phyloP scores from a whole-genome alignment of 2,888 invertebrate species.

The Chouioia cunea region DNA sequence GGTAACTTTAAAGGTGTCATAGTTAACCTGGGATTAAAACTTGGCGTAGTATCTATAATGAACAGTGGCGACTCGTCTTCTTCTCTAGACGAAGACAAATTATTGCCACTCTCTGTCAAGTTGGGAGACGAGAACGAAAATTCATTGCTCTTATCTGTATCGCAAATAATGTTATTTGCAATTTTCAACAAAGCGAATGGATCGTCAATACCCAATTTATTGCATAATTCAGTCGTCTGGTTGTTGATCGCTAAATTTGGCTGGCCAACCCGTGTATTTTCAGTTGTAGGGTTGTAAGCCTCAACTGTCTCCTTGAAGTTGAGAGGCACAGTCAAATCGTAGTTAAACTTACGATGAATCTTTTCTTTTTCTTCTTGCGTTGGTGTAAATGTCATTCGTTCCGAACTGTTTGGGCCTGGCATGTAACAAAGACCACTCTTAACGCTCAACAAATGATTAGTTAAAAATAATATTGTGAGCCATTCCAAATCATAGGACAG shows the following conservation, averaged over 20 bases:
- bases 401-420: constrained; percentile 77
- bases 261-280: constrained; percentile 52
- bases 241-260: constrained; percentile 73
- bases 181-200: constrained; percentile 76
- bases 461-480: constrained; percentile 87
- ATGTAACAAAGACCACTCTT: constrained; percentile 80
- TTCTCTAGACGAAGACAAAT: constrained; percentile 28
- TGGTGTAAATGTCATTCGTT: constrained; percentile 81
- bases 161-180: constrained; percentile 48
- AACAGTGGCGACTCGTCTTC: constrained; percentile 6
- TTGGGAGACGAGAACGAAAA: constrained; percentile 2
- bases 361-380: constrained; percentile 79
- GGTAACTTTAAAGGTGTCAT: constrained; percentile 49
- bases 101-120: not conserved
- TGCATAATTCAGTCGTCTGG: constrained; percentile 79
- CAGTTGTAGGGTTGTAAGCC: constrained; percentile 70
- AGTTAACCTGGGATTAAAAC: constrained; percentile 5
- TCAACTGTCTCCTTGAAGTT: constrained; percentile 85
- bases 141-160: not conserved
- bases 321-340: constrained; percentile 78
- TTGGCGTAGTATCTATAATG: constrained; percentile 35
- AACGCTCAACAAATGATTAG: constrained; percentile 88
- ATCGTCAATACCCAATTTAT: constrained; percentile 82
- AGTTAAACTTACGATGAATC: constrained; percentile 75
- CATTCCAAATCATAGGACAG: constrained; percentile 89